Percentiles rank a stretch among this genome's conserved stretches.
phyloP scores from a whole-genome alignment of 2,113 vertebrate species.

The Merops nubicus region DNA sequence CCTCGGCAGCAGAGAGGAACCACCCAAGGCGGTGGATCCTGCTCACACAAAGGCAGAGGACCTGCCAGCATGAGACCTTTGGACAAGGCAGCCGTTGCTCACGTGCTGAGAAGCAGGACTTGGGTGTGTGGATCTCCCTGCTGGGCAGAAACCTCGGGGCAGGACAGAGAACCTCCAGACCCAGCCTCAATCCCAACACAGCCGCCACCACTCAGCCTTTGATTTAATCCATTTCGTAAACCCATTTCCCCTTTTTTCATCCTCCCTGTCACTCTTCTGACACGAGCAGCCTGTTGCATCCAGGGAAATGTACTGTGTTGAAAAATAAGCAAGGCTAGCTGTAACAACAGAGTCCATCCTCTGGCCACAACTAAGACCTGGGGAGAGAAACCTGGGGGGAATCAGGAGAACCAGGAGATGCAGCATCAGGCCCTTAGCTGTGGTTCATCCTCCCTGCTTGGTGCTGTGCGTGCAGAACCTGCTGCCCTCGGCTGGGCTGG shows the following conservation, averaged over 20 bases:
- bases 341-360: background rate
- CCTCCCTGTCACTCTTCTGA: background rate
- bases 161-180: background rate
- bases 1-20: background rate
- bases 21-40: background rate
- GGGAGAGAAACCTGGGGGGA: rapidly evolving
- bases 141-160: background rate
- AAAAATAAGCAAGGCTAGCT: background rate
- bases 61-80: background rate
- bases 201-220: background rate
- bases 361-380: too few relatives aligned
- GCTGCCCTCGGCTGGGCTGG: background rate
- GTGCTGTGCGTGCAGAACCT: rapidly evolving
- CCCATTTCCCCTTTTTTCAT: background rate
- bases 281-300: background rate
- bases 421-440: background rate
- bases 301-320: background rate
- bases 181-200: rapidly evolving
- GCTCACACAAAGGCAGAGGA: background rate
- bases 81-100: background rate
- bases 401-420: background rate
- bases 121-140: rapidly evolving
- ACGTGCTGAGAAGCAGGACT: too few relatives aligned
- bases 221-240: rapidly evolving
- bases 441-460: background rate